These are phyloP conservation scores for Campoplex capitator DNA, from an alignment of 2,888 invertebrate species.

Conservation along the genomic window DNA sequence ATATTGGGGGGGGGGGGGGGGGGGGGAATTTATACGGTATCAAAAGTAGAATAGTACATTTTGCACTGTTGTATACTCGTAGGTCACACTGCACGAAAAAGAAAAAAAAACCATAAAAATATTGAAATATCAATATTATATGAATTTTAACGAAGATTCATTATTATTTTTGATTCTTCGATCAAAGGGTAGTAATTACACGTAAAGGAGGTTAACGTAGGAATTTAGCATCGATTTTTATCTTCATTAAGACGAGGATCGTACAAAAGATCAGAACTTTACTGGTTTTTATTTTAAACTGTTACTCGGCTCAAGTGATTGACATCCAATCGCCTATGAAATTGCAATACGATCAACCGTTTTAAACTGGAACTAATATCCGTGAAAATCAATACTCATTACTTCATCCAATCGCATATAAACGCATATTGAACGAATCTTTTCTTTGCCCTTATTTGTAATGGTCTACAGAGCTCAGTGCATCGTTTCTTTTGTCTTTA, in stretches of 20 bases:
- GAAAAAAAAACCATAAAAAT: background rate
- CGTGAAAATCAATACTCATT: background rate
- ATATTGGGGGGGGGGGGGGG: conserved; percentile 56
- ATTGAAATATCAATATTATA: conserved; percentile 24
- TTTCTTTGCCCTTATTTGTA: conserved; percentile 19
- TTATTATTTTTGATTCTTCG: conserved; percentile 23
- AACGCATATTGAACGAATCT: conserved; percentile 9
- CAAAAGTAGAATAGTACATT: conserved; percentile 56
- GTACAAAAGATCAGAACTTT: background rate
- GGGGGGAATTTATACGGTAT: conserved; percentile 44
- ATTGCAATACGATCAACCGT: background rate
- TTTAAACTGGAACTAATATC: background rate
- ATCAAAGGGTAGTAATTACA: background rate
- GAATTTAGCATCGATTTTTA: conserved; percentile 3
- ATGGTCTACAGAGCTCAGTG: conserved; percentile 35
- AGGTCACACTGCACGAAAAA: conserved; percentile 52
- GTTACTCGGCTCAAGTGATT: background rate
- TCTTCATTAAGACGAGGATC: background rate
- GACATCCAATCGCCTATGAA: background rate
- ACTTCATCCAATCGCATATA: background rate
- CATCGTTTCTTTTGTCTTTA: conserved; percentile 19
- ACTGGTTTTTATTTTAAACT: background rate
- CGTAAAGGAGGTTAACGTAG: background rate
- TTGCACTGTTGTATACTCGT: conserved; percentile 51
- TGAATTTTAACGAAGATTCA: background rate